phyloP scores from a whole-genome alignment of 1,140 invertebrate species.

The Gryllus bimaculatus region DNA sequence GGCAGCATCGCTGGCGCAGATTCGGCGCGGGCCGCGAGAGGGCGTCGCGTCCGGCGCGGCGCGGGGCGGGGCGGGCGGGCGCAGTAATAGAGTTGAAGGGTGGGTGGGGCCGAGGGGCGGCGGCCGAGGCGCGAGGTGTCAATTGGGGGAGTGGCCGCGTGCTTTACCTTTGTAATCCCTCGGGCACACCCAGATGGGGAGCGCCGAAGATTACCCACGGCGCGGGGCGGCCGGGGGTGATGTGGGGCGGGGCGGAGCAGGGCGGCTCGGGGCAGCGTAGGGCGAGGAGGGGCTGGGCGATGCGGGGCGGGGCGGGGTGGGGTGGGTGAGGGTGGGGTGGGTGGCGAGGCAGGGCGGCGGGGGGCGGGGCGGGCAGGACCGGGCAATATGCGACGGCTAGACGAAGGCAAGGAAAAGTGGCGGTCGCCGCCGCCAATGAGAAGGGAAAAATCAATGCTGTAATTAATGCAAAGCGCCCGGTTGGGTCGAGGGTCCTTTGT shows the following conservation, averaged over 20 bases:
- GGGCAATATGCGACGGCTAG: too few species aligned
- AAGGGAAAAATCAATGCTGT: not conserved
- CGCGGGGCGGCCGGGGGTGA: too few species aligned
- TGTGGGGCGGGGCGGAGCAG: too few species aligned
- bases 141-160: conserved; percentile 15
- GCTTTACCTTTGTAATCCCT: conserved; percentile 16
- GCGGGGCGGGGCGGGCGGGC: not conserved
- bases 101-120: conserved; percentile 9
- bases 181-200: conserved; percentile 3
- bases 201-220: too few species aligned
- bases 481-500: not conserved
- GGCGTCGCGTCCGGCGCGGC: not conserved
- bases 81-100: conserved; percentile 3
- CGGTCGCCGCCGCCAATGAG: not conserved
- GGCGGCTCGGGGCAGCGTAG: too few species aligned
- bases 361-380: too few species aligned
- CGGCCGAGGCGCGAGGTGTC: conserved; percentile 11
- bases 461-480: not conserved
- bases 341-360: too few species aligned
- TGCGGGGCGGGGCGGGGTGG: too few species aligned
- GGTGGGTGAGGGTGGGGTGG: too few species aligned
- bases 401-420: not conserved
- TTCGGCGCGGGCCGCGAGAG: not conserved
- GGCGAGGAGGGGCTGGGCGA: too few species aligned
- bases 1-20: too few species aligned